A percentile compares a stretch with the other conserved stretches of the same genome.
Conservation (phyloP, 1,140 invertebrate genomes). For the Euwallacea fornicatus region DNA sequence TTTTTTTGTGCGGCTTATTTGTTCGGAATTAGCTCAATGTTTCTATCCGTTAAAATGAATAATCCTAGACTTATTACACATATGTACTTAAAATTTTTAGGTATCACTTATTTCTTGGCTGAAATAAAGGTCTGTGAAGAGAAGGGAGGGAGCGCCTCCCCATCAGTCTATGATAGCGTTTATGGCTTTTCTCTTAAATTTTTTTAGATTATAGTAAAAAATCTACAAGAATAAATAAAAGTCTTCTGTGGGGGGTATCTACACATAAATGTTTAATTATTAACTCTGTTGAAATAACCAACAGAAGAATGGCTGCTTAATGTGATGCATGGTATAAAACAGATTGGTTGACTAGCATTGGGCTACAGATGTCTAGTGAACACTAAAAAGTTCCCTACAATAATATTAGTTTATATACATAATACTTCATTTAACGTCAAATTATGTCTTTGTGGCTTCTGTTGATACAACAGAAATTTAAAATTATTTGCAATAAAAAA, state of each 20-base stretch:
- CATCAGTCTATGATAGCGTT: not conserved
- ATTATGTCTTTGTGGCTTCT: slow-evolving; percentile 1
- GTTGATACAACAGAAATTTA: slow-evolving; percentile 31
- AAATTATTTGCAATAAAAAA: not conserved
- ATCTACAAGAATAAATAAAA: not conserved
- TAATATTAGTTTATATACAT: slow-evolving; percentile 15
- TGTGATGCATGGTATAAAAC: slow-evolving; percentile 9
- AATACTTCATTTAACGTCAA: not conserved
- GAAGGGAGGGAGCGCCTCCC: too few relatives aligned
- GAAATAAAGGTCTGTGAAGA: too few relatives aligned
- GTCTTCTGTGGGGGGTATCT: slow-evolving; percentile 1
- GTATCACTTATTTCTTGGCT: too few relatives aligned
- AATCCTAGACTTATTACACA: too few relatives aligned
- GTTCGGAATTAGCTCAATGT: too few relatives aligned
- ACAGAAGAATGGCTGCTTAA: not conserved
- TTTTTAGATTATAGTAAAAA: not conserved
- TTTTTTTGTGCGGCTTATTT: too few relatives aligned
- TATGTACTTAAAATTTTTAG: too few relatives aligned
- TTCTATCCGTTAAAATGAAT: too few relatives aligned
- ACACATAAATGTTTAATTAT: slow-evolving; percentile 3
- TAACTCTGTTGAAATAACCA: not conserved
- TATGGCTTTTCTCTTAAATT: not conserved
- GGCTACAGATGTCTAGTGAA: slow-evolving; percentile 2
- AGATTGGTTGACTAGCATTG: slow-evolving; percentile 14
- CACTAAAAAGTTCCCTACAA: not conserved